A percentile compares a stretch with the other conserved stretches of the same genome.
Evolutionary conservation across 2,888 invertebrate species (phyloP).

Genomic region (Caradrina kadenii): DNA sequence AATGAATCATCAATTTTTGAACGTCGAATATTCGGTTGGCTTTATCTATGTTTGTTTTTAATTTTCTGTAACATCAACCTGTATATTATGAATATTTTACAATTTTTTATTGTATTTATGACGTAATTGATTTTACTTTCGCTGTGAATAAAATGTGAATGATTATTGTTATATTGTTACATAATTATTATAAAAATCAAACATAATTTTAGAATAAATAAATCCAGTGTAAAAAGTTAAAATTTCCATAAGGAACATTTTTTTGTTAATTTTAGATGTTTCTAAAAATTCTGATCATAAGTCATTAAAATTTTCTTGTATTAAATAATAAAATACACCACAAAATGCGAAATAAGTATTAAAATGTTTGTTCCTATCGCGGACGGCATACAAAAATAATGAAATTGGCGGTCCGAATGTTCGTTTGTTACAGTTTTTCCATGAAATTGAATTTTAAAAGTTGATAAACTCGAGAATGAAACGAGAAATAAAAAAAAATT

Average conservation of each 20-base stretch:
- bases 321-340: background rate
- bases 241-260: background rate
- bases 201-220: background rate
- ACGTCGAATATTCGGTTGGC: background rate
- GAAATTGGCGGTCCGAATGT: constrained; percentile 23
- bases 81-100: background rate
- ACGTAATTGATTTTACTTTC: background rate
- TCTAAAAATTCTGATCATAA: too few relatives aligned
- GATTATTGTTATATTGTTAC: background rate
- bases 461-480: constrained; percentile 10
- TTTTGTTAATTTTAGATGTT: background rate
- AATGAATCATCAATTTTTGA: constrained; percentile 3
- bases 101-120: background rate
- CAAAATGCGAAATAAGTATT: background rate
- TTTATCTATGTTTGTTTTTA: constrained; percentile 17
- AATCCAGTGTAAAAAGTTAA: background rate
- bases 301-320: too few relatives aligned
- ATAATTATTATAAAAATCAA: background rate
- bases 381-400: constrained; percentile 38
- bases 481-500: constrained; percentile 3
- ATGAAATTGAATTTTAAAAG: constrained; percentile 22
- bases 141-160: background rate
- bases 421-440: constrained; percentile 6
- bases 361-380: constrained; percentile 8
- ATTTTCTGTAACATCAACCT: background rate